A percentile compares a stretch with the other conserved stretches of the same genome.
phyloP scores from a whole-genome alignment of 2,888 invertebrate species.

The Chaetoderma sp. region DNA sequence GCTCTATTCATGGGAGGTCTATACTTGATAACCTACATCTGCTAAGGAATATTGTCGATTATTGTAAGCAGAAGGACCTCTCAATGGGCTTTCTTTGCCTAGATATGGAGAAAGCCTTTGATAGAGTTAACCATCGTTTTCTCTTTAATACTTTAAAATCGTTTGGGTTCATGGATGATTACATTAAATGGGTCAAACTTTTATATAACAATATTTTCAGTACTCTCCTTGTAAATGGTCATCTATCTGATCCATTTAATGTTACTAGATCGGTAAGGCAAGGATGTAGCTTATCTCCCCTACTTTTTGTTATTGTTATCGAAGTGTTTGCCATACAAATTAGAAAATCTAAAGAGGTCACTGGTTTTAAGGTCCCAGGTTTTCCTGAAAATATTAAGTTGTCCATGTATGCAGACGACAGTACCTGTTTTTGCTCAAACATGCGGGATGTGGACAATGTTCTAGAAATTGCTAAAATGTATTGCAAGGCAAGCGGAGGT shows the following conservation, averaged over 20 bases:
- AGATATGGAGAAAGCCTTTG: slow-evolving; percentile 25
- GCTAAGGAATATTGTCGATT: slow-evolving; percentile 20
- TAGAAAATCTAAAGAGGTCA: background rate
- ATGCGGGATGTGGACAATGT: background rate
- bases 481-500: background rate
- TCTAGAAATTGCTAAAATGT: background rate
- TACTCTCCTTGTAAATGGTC: slow-evolving; percentile 6
- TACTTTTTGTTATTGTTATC: slow-evolving; percentile 6
- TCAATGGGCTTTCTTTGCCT: background rate
- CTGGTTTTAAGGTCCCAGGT: slow-evolving; percentile 9
- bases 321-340: slow-evolving; percentile 8
- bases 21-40: slow-evolving; percentile 19
- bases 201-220: slow-evolving; percentile 1
- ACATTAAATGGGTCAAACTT: slow-evolving; percentile 5
- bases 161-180: slow-evolving; percentile 5
- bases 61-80: slow-evolving; percentile 9
- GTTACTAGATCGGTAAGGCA: slow-evolving; percentile 13
- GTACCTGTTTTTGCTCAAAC: background rate
- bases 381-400: background rate
- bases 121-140: slow-evolving; percentile 13
- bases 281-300: slow-evolving; percentile 12
- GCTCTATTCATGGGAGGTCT: slow-evolving; percentile 12
- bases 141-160: background rate
- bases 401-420: slow-evolving; percentile 7
- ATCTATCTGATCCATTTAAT: background rate